These are phyloP conservation scores for Prionace glauca DNA, from an alignment of 2,797 vertebrate genomes.

Conservation along the genomic window DNA sequence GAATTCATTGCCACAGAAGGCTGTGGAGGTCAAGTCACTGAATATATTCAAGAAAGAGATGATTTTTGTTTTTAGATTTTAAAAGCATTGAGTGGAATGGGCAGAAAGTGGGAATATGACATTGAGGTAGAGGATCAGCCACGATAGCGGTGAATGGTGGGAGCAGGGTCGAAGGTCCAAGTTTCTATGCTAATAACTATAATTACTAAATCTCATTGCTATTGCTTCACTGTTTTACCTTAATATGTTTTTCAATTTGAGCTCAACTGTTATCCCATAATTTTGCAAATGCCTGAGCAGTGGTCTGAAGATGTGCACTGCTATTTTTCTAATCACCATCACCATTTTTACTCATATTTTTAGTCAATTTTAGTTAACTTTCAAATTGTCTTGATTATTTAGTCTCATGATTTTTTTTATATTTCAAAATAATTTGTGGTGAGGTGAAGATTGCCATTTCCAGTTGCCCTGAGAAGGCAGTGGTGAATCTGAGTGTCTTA, in stretches of 20 bases:
- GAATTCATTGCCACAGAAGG: too few species aligned
- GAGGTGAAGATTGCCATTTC: neutral
- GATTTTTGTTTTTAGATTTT: too few species aligned
- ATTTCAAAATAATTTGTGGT: neutral
- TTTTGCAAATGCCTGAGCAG: neutral
- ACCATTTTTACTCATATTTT: neutral
- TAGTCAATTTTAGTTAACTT: neutral
- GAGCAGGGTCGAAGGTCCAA: too few species aligned
- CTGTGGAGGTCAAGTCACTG: too few species aligned
- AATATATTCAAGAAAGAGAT: too few species aligned
- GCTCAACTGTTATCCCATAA: neutral
- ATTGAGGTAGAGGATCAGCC: too few species aligned
- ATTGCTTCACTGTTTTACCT: neutral
- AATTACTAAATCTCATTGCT: too few species aligned
- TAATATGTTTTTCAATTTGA: neutral
- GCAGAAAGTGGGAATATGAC: too few species aligned
- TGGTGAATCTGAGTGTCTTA: neutral
- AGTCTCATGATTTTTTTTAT: neutral
- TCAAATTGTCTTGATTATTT: neutral
- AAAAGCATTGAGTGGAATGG: too few species aligned
- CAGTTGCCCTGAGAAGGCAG: neutral
- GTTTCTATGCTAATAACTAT: neutral
- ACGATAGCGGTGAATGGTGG: too few species aligned
- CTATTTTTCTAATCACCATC: neutral
- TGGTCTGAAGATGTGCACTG: neutral